Percentiles rank a stretch among this genome's conserved stretches.
These are phyloP conservation scores for Escarpia spicata DNA, from an alignment of 2,888 invertebrate species.

Conservation along the genomic window DNA sequence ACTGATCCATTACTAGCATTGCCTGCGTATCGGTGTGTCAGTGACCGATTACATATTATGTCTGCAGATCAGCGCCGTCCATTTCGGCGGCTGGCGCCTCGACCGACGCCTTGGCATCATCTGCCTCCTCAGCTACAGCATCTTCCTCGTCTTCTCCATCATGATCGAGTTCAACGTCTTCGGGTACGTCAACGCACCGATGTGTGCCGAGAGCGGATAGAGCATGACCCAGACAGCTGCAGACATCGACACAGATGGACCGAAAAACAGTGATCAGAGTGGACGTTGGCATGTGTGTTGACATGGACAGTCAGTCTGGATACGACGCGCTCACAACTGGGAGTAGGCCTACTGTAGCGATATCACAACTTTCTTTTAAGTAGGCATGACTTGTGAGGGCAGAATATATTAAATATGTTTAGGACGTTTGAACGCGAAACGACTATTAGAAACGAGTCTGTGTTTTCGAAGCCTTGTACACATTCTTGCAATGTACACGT, in stretches of 20 bases:
- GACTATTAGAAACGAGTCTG: background rate
- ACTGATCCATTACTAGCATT: too few relatives aligned
- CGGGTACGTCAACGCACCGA: conserved; percentile 64
- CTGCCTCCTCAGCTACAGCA: conserved; percentile 57
- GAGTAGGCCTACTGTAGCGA: background rate
- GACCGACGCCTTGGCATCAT: conserved; percentile 55
- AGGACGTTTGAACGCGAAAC: background rate
- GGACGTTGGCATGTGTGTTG: background rate
- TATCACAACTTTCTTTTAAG: too few relatives aligned
- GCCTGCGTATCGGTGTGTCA: too few relatives aligned
- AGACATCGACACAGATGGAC: background rate
- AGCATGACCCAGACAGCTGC: background rate
- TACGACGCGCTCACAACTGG: background rate
- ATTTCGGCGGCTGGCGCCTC: conserved; percentile 57
- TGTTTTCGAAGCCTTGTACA: background rate
- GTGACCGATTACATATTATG: background rate
- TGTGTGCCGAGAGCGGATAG: conserved; percentile 47
- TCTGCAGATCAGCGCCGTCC: conserved; percentile 59
- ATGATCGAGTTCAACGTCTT: conserved; percentile 65
- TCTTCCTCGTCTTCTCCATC: conserved; percentile 60
- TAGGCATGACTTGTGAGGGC: too few relatives aligned
- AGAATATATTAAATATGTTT: background rate
- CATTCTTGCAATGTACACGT: too few relatives aligned
- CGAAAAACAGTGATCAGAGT: background rate
- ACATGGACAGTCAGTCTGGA: background rate